Evolutionary conservation across 2,888 invertebrate genomes (phyloP).

Genomic region (Esperia sulphurella): DNA sequence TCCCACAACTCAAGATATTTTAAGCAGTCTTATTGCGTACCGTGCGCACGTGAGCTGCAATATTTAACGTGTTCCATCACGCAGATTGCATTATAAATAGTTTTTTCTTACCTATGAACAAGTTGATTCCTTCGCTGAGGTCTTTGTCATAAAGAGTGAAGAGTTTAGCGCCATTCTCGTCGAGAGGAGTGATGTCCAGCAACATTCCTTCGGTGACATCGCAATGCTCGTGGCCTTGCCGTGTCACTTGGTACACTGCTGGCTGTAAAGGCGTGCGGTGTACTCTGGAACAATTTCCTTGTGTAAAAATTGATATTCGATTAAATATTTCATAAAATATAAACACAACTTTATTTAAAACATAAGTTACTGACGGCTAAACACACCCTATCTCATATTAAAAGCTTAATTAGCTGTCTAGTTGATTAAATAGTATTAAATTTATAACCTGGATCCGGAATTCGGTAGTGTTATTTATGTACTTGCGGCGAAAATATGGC

Average conservation of each 20-base stretch:
- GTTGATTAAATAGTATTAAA: too few relatives aligned
- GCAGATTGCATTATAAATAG: not conserved
- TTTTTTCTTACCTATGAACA: slow-evolving; percentile 80
- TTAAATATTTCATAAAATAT: too few relatives aligned
- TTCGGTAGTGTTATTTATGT: too few relatives aligned
- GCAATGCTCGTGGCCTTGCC: slow-evolving; percentile 85
- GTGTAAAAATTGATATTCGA: not conserved
- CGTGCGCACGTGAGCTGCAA: slow-evolving; percentile 12
- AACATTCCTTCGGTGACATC: slow-evolving; percentile 85
- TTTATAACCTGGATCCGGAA: too few relatives aligned
- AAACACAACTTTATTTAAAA: too few relatives aligned
- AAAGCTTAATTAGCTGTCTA: too few relatives aligned
- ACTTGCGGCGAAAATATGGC: too few relatives aligned
- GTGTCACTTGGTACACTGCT: slow-evolving; percentile 84
- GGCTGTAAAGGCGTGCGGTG: slow-evolving; percentile 79
- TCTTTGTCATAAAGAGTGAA: slow-evolving; percentile 87
- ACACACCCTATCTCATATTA: too few relatives aligned
- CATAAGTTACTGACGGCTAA: too few relatives aligned
- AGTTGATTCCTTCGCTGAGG: slow-evolving; percentile 85
- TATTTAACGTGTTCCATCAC: slow-evolving; percentile 6
- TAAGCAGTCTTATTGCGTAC: slow-evolving; percentile 11
- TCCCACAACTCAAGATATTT: slow-evolving; percentile 7
- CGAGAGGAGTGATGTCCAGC: slow-evolving; percentile 84
- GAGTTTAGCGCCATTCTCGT: slow-evolving; percentile 82
- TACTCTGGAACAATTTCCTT: slow-evolving; percentile 44